Conservation (phyloP, 2,888 invertebrate species). For the Dryococelus australis region DNA sequence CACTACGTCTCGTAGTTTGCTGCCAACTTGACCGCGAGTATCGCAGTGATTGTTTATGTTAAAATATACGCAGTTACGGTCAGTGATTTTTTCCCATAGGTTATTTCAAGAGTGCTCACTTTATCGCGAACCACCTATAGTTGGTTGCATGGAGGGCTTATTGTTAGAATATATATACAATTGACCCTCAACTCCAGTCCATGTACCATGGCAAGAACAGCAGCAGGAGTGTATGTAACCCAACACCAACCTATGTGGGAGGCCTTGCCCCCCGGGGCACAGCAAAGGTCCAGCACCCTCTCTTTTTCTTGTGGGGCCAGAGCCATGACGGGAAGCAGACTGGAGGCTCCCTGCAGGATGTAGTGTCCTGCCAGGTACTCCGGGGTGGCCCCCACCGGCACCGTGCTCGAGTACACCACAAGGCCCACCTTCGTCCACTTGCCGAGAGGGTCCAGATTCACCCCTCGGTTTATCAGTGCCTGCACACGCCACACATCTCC, state of each 20-base stretch:
- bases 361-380: slow-evolving; percentile 99
- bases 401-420: slow-evolving; percentile 94
- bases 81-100: too few species aligned
- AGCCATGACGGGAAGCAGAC: slow-evolving; percentile 97
- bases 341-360: slow-evolving; percentile 91
- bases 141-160: too few species aligned
- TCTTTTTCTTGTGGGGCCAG: slow-evolving; percentile 96
- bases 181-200: too few species aligned
- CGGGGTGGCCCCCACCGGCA: slow-evolving; percentile 97
- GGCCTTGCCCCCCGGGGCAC: slow-evolving; percentile 98
- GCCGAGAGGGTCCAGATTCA: slow-evolving; percentile 97
- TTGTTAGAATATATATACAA: too few species aligned
- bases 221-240: too few species aligned
- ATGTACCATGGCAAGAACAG: too few species aligned
- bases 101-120: too few species aligned
- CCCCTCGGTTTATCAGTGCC: slow-evolving; percentile 93
- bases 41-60: too few species aligned
- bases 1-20: too few species aligned
- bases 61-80: too few species aligned
- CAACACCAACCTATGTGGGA: slow-evolving; percentile 78
- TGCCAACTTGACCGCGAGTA: too few species aligned
- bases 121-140: too few species aligned
- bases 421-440: slow-evolving; percentile 99
- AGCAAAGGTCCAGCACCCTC: slow-evolving; percentile 93
- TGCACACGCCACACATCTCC: slow-evolving; percentile 51